phyloP scores from a whole-genome alignment of 2,797 vertebrate species.

The Oryzias dopingdopingensis region DNA sequence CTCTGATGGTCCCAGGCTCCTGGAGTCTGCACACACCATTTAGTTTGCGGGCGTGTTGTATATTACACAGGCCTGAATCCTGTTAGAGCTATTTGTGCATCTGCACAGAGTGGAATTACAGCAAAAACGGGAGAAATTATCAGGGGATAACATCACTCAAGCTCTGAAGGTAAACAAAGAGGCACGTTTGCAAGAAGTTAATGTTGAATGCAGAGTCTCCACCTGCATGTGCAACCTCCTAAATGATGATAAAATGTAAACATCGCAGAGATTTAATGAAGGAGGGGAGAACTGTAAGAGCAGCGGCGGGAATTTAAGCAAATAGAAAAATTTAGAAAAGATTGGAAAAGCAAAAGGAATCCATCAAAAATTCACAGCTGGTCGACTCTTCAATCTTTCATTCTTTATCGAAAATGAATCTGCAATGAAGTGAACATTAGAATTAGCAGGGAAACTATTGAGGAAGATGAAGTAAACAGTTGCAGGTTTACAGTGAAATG shows the following conservation, averaged over 20 bases:
- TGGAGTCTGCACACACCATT: conserved; percentile 51
- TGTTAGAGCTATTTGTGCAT: conserved; percentile 58
- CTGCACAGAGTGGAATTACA: conserved; percentile 34
- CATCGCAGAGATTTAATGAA: conserved; percentile 10
- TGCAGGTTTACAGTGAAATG: background rate
- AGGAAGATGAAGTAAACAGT: background rate
- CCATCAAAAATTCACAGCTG: background rate
- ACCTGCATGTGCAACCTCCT: background rate
- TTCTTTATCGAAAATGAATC: background rate
- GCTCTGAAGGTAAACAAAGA: conserved; percentile 52
- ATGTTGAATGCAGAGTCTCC: conserved; percentile 2
- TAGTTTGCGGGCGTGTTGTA: conserved; percentile 41
- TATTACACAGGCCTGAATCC: conserved; percentile 35
- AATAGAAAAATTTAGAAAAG: conserved; percentile 15
- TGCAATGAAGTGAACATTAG: background rate
- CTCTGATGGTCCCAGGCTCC: conserved; percentile 48
- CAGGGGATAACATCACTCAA: conserved; percentile 42
- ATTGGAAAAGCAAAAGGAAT: conserved; percentile 7
- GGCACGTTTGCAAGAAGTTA: conserved; percentile 2
- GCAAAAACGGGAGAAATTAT: conserved; percentile 19
- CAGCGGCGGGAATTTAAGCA: conserved; percentile 2
- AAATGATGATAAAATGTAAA: conserved; percentile 9
- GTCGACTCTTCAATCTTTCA: background rate
- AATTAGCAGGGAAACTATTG: too few relatives aligned
- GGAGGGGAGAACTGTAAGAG: background rate